Evolutionary conservation across 1,140 invertebrate species (phyloP).

Genomic region (Drosophila navojoa): DNA sequence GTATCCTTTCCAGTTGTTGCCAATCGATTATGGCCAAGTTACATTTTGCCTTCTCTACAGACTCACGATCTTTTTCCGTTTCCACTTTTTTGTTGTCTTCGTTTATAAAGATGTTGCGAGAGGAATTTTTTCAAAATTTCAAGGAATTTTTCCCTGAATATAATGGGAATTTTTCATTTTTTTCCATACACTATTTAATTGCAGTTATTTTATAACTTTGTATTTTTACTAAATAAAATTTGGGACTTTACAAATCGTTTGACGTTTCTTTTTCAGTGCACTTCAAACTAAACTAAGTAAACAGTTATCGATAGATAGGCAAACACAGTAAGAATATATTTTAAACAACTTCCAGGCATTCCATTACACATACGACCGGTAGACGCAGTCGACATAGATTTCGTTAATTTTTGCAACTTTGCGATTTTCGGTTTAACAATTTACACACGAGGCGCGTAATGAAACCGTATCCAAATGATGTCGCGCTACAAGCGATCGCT

Average conservation of each 20-base stretch:
- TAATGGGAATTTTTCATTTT: slow-evolving; percentile 4
- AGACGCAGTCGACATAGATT: slow-evolving; percentile 25
- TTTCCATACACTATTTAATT: background rate
- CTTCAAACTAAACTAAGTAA: background rate
- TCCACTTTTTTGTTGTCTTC: slow-evolving; percentile 32
- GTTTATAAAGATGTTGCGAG: slow-evolving; percentile 44
- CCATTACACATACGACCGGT: slow-evolving; percentile 51
- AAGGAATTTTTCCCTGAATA: slow-evolving; percentile 12
- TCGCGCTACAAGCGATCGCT: slow-evolving; percentile 38
- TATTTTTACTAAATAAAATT: background rate
- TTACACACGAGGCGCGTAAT: slow-evolving; percentile 33
- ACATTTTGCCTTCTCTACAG: slow-evolving; percentile 34
- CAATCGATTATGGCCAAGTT: slow-evolving; percentile 29
- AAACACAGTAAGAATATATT: background rate
- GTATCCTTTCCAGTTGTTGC: slow-evolving; percentile 68
- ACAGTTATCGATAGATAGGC: slow-evolving; percentile 5
- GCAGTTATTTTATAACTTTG: background rate
- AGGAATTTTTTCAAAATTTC: background rate
- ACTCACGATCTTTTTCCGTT: slow-evolving; percentile 33
- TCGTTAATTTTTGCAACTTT: slow-evolving; percentile 48
- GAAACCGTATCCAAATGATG: slow-evolving; percentile 70
- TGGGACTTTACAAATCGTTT: background rate
- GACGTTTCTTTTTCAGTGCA: slow-evolving; percentile 7
- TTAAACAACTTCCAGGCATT: slow-evolving; percentile 21
- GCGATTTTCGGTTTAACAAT: slow-evolving; percentile 34